Conservation (phyloP, 2,888 invertebrate genomes). For the Limenitis camilla region DNA sequence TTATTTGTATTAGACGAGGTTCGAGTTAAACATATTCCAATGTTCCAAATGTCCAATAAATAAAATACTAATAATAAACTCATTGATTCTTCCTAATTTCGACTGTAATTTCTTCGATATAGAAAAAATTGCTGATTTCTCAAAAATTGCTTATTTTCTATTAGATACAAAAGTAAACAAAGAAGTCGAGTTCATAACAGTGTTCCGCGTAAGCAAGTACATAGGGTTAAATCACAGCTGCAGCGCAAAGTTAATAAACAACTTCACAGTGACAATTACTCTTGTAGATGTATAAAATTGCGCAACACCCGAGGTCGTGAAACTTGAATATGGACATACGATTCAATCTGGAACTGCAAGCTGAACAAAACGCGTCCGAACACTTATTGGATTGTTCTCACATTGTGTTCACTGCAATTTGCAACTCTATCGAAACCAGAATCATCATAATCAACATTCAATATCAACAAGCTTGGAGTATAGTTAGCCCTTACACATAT, state of each 20-base stretch:
- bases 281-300: slow-evolving; percentile 22
- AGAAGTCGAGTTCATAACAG: slow-evolving; percentile 4
- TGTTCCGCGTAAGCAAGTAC: slow-evolving; percentile 4
- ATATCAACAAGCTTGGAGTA: neutral
- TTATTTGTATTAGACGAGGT: slow-evolving; percentile 8
- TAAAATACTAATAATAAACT: neutral
- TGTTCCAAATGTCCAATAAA: neutral
- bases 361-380: slow-evolving; percentile 23
- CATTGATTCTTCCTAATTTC: no score
- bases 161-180: neutral
- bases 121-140: no score
- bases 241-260: slow-evolving; percentile 20
- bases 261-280: slow-evolving; percentile 19
- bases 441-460: slow-evolving; percentile 19
- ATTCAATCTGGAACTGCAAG: slow-evolving; percentile 26
- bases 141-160: no score
- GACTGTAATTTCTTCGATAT: no score
- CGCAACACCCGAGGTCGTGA: slow-evolving; percentile 22
- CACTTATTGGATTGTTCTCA: slow-evolving; percentile 30
- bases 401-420: slow-evolving; percentile 25
- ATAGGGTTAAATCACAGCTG: slow-evolving; percentile 20
- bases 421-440: slow-evolving; percentile 18
- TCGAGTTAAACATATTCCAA: neutral
- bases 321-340: slow-evolving; percentile 26
- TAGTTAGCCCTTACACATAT: no score